Percentiles rank a stretch among this genome's conserved stretches.
Conservation (phyloP, 2,113 vertebrate species). For the Crotalus horridus region DNA sequence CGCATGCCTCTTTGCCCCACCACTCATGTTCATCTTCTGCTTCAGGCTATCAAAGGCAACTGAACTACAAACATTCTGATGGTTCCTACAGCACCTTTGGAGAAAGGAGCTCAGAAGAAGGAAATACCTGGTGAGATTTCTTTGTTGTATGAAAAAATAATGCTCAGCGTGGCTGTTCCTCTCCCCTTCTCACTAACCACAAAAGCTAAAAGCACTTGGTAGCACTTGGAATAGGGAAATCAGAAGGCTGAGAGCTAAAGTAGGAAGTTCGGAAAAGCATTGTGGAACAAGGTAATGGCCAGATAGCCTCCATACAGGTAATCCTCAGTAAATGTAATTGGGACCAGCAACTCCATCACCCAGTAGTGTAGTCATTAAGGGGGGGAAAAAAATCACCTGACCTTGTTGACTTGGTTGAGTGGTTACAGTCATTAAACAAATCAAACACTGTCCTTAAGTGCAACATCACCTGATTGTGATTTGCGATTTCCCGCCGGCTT, state of each 20-base stretch:
- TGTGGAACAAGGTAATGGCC: too few species aligned
- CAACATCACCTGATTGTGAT: background rate
- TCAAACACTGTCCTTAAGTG: background rate
- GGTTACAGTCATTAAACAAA: background rate
- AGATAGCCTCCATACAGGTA: too few species aligned
- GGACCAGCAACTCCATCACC: too few species aligned
- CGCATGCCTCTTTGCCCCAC: background rate
- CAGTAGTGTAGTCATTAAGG: too few species aligned
- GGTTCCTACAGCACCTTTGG: slow-evolving; percentile 74
- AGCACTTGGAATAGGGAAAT: background rate
- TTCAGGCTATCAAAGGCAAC: slow-evolving; percentile 73
- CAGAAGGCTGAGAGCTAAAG: background rate
- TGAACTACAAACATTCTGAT: slow-evolving; percentile 66
- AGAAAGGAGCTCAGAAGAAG: slow-evolving; percentile 33
- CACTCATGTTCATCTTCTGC: background rate
- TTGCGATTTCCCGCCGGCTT: background rate
- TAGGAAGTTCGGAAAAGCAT: background rate
- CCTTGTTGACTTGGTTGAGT: background rate
- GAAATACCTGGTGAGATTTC: slow-evolving; percentile 71
- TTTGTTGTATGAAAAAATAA: background rate
- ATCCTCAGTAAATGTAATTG: too few species aligned
- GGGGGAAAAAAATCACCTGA: too few species aligned
- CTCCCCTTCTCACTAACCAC: background rate
- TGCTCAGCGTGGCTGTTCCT: background rate
- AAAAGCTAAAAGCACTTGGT: background rate